phyloP scores from a whole-genome alignment of 2,888 invertebrate genomes.

The Synergus japonicus region DNA sequence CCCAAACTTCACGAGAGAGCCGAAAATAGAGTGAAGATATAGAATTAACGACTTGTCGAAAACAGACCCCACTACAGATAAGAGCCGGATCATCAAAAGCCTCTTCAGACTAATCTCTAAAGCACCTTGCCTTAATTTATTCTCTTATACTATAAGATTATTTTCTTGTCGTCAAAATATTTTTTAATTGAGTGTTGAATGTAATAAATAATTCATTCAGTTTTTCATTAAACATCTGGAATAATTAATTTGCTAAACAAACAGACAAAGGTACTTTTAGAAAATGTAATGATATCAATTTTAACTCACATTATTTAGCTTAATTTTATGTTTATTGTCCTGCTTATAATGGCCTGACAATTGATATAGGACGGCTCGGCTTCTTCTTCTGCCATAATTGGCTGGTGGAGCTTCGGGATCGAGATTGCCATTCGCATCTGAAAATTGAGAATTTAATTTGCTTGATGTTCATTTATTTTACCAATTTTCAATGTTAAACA shows the following conservation, averaged over 20 bases:
- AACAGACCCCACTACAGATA: neutral
- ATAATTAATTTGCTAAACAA: too few relatives aligned
- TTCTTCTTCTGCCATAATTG: constrained; percentile 94
- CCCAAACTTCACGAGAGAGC: constrained; percentile 37
- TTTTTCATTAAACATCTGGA: neutral
- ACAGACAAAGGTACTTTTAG: too few relatives aligned
- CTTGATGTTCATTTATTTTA: neutral
- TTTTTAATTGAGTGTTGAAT: neutral
- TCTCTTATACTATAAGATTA: neutral
- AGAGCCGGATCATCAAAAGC: neutral
- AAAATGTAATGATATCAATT: neutral
- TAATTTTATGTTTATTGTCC: constrained; percentile 95
- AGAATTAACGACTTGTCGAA: neutral
- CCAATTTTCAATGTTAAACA: neutral
- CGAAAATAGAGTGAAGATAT: neutral
- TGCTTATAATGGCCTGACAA: constrained; percentile 97
- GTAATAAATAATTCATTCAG: neutral
- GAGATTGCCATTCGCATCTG: constrained; percentile 89
- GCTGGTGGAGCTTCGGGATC: constrained; percentile 87
- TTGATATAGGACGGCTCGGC: constrained; percentile 97
- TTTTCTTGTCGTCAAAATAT: neutral
- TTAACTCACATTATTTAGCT: constrained; percentile 93
- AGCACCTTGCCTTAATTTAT: neutral
- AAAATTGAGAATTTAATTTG: constrained; percentile 72
- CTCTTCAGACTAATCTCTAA: neutral